Percentiles rank a stretch among this genome's conserved stretches.
Conservation (phyloP, 92 coral and sea anemone species). For the Anthopleura xanthogrammica region DNA sequence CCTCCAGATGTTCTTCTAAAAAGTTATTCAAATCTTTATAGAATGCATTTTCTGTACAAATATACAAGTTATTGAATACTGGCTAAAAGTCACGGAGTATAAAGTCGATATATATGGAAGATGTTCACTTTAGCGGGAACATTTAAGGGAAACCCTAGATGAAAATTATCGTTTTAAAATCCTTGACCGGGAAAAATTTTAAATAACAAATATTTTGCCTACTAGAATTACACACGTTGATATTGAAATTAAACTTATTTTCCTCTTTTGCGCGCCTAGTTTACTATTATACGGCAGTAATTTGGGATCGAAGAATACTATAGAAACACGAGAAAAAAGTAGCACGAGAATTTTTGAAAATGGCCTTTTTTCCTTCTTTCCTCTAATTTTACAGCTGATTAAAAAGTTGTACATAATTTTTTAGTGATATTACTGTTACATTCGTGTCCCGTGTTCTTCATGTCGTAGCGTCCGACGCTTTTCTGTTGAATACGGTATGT, state of each 20-base stretch:
- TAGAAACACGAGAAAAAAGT: background rate
- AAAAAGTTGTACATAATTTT: background rate
- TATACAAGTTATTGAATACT: background rate
- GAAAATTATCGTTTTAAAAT: background rate
- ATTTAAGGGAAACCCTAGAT: background rate
- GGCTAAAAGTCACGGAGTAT: background rate
- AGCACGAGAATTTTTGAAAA: background rate
- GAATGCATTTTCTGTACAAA: background rate
- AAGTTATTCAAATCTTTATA: background rate
- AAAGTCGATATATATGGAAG: constrained; percentile 1
- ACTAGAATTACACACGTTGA: background rate
- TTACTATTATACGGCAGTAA: background rate
- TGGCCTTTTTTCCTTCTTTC: background rate
- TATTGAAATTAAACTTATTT: background rate
- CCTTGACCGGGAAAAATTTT: constrained; percentile 2
- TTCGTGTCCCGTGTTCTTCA: background rate
- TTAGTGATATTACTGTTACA: background rate
- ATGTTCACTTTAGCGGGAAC: constrained; percentile 41
- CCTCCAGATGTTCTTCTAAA: background rate
- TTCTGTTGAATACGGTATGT: constrained; percentile 10
- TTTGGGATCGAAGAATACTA: background rate
- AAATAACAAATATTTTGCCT: background rate
- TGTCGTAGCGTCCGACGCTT: constrained; percentile 19
- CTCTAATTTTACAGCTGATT: background rate
- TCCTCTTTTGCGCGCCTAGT: background rate